Evolutionary conservation across 2,888 invertebrate species (phyloP).

Genomic region (Macrophya annulata): DNA sequence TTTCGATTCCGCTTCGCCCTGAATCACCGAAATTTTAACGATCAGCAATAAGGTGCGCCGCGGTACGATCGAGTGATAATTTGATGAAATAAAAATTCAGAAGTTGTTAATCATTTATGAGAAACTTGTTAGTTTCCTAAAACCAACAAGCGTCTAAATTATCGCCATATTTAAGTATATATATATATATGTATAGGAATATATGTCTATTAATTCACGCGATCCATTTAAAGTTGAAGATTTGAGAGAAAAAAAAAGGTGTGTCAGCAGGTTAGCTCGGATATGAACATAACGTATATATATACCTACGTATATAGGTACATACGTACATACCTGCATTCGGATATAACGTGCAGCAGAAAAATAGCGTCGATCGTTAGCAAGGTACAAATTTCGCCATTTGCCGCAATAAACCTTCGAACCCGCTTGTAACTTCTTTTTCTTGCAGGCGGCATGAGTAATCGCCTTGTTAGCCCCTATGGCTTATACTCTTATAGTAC

Average conservation of each 20-base stretch:
- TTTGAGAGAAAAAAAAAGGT: background rate
- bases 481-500: constrained; percentile 69
- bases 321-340: constrained; percentile 23
- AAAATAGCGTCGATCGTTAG: constrained; percentile 76
- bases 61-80: background rate
- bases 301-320: background rate
- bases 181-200: background rate
- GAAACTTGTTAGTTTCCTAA: constrained; percentile 32
- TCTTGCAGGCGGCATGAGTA: constrained; percentile 78
- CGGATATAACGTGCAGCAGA: constrained; percentile 44
- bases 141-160: constrained; percentile 17
- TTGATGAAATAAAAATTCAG: constrained; percentile 11
- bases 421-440: constrained; percentile 76
- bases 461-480: constrained; percentile 79
- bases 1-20: background rate
- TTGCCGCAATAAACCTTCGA: constrained; percentile 78
- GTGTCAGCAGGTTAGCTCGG: background rate
- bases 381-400: constrained; percentile 79
- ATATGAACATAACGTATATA: constrained; percentile 6
- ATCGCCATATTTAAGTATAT: background rate
- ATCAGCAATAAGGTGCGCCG: background rate
- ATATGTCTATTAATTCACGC: constrained; percentile 5
- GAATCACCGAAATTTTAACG: constrained; percentile 11
- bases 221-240: background rate
- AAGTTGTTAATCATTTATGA: constrained; percentile 25